phyloP scores from a whole-genome alignment of 2,113 vertebrate genomes.

The Cebus imitator region DNA sequence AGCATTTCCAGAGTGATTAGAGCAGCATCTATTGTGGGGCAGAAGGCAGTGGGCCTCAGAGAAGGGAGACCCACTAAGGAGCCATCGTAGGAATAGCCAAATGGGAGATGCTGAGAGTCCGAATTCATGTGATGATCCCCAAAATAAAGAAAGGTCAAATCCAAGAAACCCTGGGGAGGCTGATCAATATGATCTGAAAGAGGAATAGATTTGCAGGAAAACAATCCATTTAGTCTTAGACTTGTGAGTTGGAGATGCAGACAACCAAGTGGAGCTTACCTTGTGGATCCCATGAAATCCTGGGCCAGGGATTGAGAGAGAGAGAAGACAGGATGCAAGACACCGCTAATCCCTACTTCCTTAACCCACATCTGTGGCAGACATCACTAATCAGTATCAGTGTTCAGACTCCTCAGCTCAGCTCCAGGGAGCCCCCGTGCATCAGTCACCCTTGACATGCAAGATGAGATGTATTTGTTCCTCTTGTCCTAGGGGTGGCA shows the following conservation, averaged over 20 bases:
- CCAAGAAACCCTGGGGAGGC: not conserved
- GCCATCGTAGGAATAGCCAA: not conserved
- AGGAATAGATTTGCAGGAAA: not conserved
- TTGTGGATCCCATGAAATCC: not conserved
- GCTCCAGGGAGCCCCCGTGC: not conserved
- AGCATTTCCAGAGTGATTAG: not conserved
- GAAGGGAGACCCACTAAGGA: not conserved
- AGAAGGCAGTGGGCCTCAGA: not conserved
- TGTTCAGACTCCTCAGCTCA: not conserved
- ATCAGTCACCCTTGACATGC: not conserved
- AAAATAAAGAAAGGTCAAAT: not conserved
- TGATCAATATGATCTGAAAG: not conserved
- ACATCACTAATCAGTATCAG: not conserved
- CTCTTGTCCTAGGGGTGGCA: not conserved
- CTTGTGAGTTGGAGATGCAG: not conserved
- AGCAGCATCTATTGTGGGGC: not conserved
- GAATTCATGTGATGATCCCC: not conserved
- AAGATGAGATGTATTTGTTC: not conserved
- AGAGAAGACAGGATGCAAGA: not conserved
- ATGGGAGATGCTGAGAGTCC: not conserved
- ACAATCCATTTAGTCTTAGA: not conserved
- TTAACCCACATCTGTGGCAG: not conserved
- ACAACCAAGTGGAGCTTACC: not conserved
- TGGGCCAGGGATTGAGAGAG: not conserved
- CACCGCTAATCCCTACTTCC: not conserved